Percentiles rank a stretch among this genome's conserved stretches.
phyloP scores from a whole-genome alignment of 1,140 invertebrate genomes.

The Microplitis mediator region DNA sequence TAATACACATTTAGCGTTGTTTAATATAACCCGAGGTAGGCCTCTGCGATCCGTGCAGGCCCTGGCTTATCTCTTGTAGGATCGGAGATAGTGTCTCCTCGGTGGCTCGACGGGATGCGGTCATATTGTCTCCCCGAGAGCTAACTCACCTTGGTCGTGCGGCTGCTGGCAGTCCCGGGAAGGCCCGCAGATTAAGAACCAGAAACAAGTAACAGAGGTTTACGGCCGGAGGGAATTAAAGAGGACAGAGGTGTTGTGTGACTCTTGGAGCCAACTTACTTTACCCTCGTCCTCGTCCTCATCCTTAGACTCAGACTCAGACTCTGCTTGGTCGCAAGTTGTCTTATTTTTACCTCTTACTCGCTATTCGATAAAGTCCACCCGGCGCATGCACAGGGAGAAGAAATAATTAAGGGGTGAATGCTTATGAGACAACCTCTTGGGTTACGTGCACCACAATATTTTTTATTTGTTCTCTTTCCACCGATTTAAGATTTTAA shows the following conservation, averaged over 20 bases:
- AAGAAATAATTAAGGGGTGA: constrained; percentile 23
- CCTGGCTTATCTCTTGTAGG: constrained; percentile 52
- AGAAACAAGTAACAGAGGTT: too few relatives aligned
- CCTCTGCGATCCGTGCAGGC: constrained; percentile 11
- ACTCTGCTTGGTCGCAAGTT: neutral
- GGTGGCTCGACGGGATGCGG: constrained; percentile 38
- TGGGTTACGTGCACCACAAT: constrained; percentile 1
- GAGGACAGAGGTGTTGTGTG: neutral
- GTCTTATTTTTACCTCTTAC: neutral
- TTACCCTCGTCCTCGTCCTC: neutral
- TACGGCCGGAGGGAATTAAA: too few relatives aligned
- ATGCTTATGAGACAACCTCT: constrained; percentile 18
- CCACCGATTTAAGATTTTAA: too few relatives aligned
- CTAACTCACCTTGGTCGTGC: neutral
- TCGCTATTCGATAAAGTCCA: constrained; percentile 8
- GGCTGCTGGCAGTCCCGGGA: neutral
- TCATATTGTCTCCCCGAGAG: constrained; percentile 52
- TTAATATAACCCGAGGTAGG: too few relatives aligned
- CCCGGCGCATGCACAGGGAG: neutral
- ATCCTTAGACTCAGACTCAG: too few relatives aligned
- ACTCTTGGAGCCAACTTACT: neutral
- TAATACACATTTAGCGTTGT: constrained; percentile 40
- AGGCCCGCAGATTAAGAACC: too few relatives aligned
- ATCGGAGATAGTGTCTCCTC: constrained; percentile 56
- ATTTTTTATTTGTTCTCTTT: neutral